Evolutionary conservation across 2,113 vertebrate species (phyloP).

Genomic region (Chaetodon trifascialis): DNA sequence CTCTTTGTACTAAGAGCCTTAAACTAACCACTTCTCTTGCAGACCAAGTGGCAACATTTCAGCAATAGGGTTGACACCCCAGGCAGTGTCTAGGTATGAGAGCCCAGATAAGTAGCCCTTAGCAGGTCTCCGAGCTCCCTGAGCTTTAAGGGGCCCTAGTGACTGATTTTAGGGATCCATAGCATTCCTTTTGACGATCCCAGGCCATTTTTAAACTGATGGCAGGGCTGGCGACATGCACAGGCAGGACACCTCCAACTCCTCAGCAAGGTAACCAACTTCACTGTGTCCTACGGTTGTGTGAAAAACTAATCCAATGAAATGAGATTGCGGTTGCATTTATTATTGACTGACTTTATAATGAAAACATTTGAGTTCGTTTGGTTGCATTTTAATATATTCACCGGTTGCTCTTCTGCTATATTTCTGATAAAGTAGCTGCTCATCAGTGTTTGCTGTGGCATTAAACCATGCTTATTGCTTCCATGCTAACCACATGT

Average conservation of each 20-base stretch:
- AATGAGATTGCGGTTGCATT: background rate
- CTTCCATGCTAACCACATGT: background rate
- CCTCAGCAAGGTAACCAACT: background rate
- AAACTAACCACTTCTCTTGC: background rate
- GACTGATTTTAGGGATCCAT: no score
- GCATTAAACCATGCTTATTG: background rate
- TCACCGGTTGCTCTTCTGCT: background rate
- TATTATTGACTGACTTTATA: background rate
- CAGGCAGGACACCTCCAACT: background rate
- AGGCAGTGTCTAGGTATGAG: no score
- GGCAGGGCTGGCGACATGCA: no score
- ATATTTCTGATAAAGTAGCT: background rate
- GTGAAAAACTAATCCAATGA: background rate
- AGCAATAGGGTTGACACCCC: no score
- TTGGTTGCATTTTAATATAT: background rate
- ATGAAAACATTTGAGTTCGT: background rate
- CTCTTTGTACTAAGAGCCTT: no score
- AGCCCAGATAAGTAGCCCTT: no score
- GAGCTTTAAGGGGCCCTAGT: no score
- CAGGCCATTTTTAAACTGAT: no score
- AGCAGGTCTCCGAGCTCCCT: no score
- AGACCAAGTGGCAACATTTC: no score
- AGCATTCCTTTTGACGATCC: no score
- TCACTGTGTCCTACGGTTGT: background rate
- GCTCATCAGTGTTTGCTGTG: background rate